Base-by-base conservation (phyloP, 2,113 vertebrate genomes). In the Gorsachius goisagi region DNA sequence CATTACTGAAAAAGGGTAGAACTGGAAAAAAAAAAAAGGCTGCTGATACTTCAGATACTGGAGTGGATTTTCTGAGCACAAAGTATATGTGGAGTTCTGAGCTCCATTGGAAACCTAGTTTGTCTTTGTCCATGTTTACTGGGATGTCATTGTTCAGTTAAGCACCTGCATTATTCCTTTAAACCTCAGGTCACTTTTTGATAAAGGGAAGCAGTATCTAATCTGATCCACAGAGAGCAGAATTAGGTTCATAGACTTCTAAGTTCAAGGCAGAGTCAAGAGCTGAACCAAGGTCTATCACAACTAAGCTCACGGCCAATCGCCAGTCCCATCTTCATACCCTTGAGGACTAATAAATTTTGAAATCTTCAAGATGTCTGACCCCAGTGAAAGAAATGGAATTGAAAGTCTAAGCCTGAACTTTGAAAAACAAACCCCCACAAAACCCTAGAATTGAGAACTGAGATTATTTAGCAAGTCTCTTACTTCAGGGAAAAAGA, bases 401-500 rank as follows among this genome's bases (percentile, higher is more conserved):
- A 53, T 32, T 79, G 6, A 32, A 88, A 94, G 15, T 35, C 32
- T n/a, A 60, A 3, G 11, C 6, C 28, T 2, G 5, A 59, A 55
- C 16, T 35, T 6, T 50, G 22, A 30, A 62, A 56, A 28, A 5
- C 2, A 9, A 5, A 6, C 3, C 3, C 9, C 9, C 52, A 55
- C 15, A 79, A 28, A 15, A 1, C 1, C 15, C n/a, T 52, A 18
- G 49, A 89, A 77, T 5, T 9, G 17, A 15, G 0, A 2, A 2
- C 5, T 47, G 60, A 84, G 28, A 11, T 66, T 69, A 66, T 35
- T 72, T 53, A 75, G 6, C 21, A 55, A 60, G 19, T n/a, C 52
- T 47, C n/a, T 62, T 44, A 28, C 15, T 35, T 79, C 63, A 88
- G 27, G 21, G 39, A 41, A 85, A 78, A 79, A 72, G 8, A 37